A percentile compares a stretch with the other conserved stretches of the same genome.
phyloP scores from a whole-genome alignment of 2,113 vertebrate species.

The Pseudonaja textilis region DNA sequence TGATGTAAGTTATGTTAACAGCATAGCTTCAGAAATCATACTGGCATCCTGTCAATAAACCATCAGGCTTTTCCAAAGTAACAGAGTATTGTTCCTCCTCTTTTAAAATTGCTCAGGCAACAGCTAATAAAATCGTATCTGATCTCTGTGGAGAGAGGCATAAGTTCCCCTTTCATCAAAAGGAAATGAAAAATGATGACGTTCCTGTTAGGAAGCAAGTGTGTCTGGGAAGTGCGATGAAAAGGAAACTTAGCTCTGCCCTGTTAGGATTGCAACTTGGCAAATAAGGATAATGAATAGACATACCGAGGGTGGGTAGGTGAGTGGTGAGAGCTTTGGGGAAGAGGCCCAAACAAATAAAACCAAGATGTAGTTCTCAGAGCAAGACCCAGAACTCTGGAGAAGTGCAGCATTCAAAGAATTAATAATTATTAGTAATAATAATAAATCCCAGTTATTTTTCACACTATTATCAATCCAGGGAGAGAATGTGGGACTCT shows the following conservation, averaged over 20 bases:
- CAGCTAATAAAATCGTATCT: conserved; percentile 48
- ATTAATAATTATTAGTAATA: background rate
- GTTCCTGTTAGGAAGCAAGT: conserved; percentile 25
- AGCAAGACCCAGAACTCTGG: background rate
- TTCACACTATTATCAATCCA: background rate
- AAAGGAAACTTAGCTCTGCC: background rate
- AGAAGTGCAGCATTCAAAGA: background rate
- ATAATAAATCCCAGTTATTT: background rate
- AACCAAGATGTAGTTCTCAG: background rate
- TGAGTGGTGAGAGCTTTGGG: background rate
- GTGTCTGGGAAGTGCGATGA: background rate
- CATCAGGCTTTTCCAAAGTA: background rate
- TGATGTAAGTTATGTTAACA: background rate
- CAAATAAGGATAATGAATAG: background rate
- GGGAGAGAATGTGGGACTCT: background rate
- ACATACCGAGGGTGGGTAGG: background rate
- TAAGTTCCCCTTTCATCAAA: conserved; percentile 19
- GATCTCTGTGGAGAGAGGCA: conserved; percentile 31
- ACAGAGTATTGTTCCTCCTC: background rate
- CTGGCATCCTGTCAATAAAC: background rate
- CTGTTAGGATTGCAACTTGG: background rate
- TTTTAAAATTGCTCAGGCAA: conserved; percentile 8
- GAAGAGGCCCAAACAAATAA: background rate
- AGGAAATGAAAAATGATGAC: conserved; percentile 54
- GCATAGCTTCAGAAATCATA: background rate